Percentiles rank a stretch among this genome's conserved stretches.
phyloP scores from a whole-genome alignment of 2,888 invertebrate species.

The Drosophila maculinotata region DNA sequence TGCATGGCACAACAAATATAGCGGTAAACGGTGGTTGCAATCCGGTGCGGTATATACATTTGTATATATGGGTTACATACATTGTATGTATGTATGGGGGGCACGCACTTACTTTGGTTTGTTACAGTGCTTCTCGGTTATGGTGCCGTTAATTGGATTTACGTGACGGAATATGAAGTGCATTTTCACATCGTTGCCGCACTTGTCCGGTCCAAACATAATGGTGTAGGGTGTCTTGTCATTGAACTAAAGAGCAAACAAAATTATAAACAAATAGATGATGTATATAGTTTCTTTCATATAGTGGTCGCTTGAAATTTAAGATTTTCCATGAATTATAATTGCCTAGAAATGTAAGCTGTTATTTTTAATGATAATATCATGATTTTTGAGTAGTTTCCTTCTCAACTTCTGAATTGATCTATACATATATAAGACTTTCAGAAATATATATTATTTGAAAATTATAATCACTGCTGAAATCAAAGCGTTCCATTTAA shows the following conservation, averaged over 20 bases:
- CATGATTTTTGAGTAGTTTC: too few species aligned
- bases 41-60: neutral
- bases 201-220: conserved; percentile 99
- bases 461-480: too few species aligned
- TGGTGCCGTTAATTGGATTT: conserved; percentile 95
- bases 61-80: neutral
- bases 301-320: neutral
- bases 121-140: conserved; percentile 98
- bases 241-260: conserved; percentile 87
- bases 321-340: too few species aligned
- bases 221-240: conserved; percentile 99
- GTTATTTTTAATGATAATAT: too few species aligned
- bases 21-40: conserved; percentile 18
- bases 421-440: too few species aligned
- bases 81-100: conserved; percentile 23
- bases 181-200: conserved; percentile 97
- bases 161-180: conserved; percentile 97
- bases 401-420: too few species aligned
- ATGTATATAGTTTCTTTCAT: neutral
- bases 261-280: conserved; percentile 13
- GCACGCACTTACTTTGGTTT: conserved; percentile 89
- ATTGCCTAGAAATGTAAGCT: too few species aligned
- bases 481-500: neutral
- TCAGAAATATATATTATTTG: too few species aligned
- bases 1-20: conserved; percentile 7